These are phyloP conservation scores for Thaumetopoea pityocampa DNA, from an alignment of 1,140 invertebrate genomes.

Conservation along the genomic window DNA sequence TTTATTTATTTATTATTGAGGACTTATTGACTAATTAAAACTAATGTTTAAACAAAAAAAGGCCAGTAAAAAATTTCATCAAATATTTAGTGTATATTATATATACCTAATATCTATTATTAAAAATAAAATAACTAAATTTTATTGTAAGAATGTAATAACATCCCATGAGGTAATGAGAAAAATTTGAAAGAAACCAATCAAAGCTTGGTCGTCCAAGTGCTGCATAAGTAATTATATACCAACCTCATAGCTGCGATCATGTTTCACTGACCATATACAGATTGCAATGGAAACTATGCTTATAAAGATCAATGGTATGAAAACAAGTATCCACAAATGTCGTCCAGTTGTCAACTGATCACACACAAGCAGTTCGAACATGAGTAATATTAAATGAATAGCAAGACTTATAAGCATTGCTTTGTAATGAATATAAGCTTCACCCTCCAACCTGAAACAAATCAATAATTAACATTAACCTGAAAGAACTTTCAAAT, in stretches of 20 bases:
- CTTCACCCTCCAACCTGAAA: conserved; percentile 93
- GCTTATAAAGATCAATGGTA: conserved; percentile 96
- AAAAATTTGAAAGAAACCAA: too few relatives aligned
- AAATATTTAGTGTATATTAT: too few relatives aligned
- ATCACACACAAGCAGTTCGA: conserved; percentile 96
- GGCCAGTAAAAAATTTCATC: too few relatives aligned
- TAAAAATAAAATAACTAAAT: too few relatives aligned
- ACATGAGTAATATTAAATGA: conserved; percentile 96
- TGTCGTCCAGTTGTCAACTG: conserved; percentile 93
- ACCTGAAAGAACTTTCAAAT: neutral
- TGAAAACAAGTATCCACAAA: conserved; percentile 96
- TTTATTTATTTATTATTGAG: too few relatives aligned
- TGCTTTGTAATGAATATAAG: conserved; percentile 97
- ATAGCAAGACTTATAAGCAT: conserved; percentile 96
- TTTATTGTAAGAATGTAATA: too few relatives aligned
- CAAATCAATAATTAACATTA: conserved; percentile 1
- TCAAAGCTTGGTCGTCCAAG: neutral
- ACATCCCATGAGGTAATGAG: too few relatives aligned
- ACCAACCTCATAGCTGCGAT: conserved; percentile 94
- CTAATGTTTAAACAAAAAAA: too few relatives aligned
- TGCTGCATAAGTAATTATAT: conserved; percentile 1
- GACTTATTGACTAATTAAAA: too few relatives aligned
- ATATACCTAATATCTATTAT: too few relatives aligned
- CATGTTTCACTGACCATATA: conserved; percentile 98
- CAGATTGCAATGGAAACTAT: conserved; percentile 97